These are phyloP conservation scores for Drosophila aldrichi DNA, from an alignment of 2,888 invertebrate species.

Conservation along the genomic window DNA sequence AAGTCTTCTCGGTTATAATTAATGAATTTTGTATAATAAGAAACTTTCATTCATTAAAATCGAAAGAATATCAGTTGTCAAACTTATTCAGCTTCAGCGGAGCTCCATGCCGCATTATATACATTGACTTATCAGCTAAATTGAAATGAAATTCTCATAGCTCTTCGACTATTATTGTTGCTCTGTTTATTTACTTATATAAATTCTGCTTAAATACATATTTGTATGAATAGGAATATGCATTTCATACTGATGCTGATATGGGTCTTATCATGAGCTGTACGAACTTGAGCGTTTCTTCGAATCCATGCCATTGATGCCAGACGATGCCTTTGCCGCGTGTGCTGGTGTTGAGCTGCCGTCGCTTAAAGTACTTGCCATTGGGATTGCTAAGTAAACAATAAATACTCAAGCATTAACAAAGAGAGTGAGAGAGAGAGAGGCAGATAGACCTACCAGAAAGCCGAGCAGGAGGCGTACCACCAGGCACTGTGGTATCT, in stretches of 20 bases:
- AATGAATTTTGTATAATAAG: no score
- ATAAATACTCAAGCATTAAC: background rate
- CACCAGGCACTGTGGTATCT: conserved; percentile 90
- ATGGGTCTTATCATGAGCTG: conserved; percentile 88
- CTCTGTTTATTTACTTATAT: background rate
- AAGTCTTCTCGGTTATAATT: no score
- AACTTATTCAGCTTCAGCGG: no score
- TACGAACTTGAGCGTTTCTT: conserved; percentile 87
- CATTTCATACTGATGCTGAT: background rate
- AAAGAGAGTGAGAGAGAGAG: background rate
- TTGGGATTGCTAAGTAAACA: conserved; percentile 87
- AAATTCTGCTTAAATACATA: background rate
- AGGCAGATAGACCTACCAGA: conserved; percentile 84
- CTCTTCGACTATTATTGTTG: background rate
- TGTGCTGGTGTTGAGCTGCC: conserved; percentile 57
- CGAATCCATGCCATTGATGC: conserved; percentile 88
- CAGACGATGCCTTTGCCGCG: conserved; percentile 86
- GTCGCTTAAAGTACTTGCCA: conserved; percentile 87
- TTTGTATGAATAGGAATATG: background rate
- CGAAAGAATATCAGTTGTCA: no score
- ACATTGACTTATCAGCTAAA: background rate
- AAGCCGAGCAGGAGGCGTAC: conserved; percentile 89
- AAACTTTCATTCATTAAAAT: no score
- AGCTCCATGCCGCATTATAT: no score
- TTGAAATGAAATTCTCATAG: background rate